These are phyloP conservation scores for Ormia ochracea DNA, from an alignment of 2,888 invertebrate genomes.

Conservation along the genomic window DNA sequence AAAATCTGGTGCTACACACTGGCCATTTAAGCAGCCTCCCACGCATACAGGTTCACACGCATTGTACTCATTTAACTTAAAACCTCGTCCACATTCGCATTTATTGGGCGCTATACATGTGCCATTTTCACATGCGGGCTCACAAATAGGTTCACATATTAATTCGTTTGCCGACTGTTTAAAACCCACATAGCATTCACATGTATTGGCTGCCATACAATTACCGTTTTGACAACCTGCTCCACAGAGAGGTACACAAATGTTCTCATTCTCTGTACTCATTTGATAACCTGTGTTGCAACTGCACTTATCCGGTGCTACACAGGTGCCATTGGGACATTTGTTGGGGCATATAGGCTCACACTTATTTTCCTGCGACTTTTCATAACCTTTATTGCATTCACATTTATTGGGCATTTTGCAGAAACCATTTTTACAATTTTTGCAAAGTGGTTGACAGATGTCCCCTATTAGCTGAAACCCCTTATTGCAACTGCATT, in stretches of 20 bases:
- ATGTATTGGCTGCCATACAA: constrained; percentile 57
- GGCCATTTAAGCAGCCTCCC: constrained; percentile 70
- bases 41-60: constrained; percentile 71
- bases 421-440: constrained; percentile 77
- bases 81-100: constrained; percentile 68
- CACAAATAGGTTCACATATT: constrained; percentile 70
- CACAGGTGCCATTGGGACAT: constrained; percentile 70
- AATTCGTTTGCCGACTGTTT: background rate
- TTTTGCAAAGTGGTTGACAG: constrained; percentile 20
- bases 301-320: constrained; percentile 64
- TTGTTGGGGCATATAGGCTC: constrained; percentile 69
- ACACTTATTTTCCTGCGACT: constrained; percentile 60
- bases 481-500: constrained; percentile 68
- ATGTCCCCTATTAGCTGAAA: constrained; percentile 52
- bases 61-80: constrained; percentile 59
- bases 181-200: constrained; percentile 58
- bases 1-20: constrained; percentile 77
- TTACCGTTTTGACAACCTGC: constrained; percentile 44
- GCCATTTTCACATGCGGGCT: constrained; percentile 66
- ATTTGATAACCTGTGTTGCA: constrained; percentile 71
- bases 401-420: constrained; percentile 83
- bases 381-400: constrained; percentile 81
- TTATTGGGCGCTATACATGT: constrained; percentile 67
- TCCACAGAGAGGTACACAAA: constrained; percentile 58
- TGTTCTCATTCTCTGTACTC: background rate